These are phyloP conservation scores for Silurus aristotelis DNA, from an alignment of 2,797 vertebrate species.

Conservation along the genomic window DNA sequence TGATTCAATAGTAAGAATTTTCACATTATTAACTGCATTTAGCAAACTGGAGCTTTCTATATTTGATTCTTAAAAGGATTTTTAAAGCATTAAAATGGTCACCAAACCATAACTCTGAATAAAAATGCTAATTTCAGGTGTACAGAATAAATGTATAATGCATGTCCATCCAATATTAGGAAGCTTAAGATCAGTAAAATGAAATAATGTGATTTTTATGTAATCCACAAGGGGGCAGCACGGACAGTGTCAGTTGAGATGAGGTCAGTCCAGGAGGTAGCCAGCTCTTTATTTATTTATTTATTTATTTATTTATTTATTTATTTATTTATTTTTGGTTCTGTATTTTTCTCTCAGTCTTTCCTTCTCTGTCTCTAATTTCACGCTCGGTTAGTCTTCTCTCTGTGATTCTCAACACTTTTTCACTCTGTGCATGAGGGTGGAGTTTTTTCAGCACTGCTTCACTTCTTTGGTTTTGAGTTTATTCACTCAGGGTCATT, in stretches of 20 bases:
- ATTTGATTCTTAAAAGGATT: neutral
- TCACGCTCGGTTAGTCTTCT: constrained; percentile 55
- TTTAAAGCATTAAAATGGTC: neutral
- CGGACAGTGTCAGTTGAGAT: neutral
- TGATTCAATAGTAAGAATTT: too few relatives aligned
- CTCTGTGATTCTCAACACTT: constrained; percentile 49
- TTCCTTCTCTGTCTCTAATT: constrained; percentile 51
- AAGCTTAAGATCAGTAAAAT: neutral
- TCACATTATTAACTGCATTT: neutral
- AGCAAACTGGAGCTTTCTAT: neutral
- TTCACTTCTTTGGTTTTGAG: constrained; percentile 7
- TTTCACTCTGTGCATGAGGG: constrained; percentile 14
- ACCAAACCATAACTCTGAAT: neutral
- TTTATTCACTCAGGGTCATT: constrained; percentile 23
- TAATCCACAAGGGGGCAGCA: constrained; percentile 42
- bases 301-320: constrained; percentile 25
- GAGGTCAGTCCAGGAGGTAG: constrained; percentile 27
- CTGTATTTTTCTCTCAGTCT: constrained; percentile 40
- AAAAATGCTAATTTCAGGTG: neutral
- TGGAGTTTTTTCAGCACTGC: constrained; percentile 30
- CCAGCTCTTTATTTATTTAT: constrained; percentile 28
- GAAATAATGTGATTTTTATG: neutral
- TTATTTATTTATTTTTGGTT: constrained; percentile 34
- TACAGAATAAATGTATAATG: neutral
- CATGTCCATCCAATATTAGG: neutral